Conservation (phyloP, 2,113 vertebrate genomes). For the Lycaon pictus region DNA sequence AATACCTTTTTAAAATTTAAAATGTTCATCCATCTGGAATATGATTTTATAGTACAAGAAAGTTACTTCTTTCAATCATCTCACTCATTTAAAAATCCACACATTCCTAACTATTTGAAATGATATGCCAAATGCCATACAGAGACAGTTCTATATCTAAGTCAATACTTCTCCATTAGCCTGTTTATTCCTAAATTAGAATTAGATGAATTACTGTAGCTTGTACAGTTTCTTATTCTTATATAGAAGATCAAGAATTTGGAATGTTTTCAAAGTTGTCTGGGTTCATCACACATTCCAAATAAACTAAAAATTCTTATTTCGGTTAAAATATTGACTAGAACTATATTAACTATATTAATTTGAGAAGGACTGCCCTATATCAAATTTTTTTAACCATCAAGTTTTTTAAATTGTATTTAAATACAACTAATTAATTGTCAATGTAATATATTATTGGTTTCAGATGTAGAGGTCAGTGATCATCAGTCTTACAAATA, state of each 20-base stretch:
- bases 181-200: not conserved
- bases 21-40: not conserved
- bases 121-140: not conserved
- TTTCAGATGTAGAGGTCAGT: too few relatives aligned
- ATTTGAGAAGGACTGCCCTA: not conserved
- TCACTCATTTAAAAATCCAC: not conserved
- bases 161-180: not conserved
- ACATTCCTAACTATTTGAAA: not conserved
- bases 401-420: not conserved
- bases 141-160: not conserved
- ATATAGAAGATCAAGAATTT: not conserved
- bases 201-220: not conserved
- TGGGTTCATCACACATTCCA: not conserved
- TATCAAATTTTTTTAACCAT: not conserved
- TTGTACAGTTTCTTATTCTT: not conserved
- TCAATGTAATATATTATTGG: too few relatives aligned
- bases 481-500: too few relatives aligned
- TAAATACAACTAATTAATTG: too few relatives aligned
- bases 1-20: not conserved
- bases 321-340: not conserved
- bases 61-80: constrained; percentile 6
- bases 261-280: not conserved
- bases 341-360: not conserved
- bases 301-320: constrained; percentile 11
- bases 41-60: not conserved